phyloP scores from a whole-genome alignment of 2,888 invertebrate genomes.

The Drosophila mettleri region DNA sequence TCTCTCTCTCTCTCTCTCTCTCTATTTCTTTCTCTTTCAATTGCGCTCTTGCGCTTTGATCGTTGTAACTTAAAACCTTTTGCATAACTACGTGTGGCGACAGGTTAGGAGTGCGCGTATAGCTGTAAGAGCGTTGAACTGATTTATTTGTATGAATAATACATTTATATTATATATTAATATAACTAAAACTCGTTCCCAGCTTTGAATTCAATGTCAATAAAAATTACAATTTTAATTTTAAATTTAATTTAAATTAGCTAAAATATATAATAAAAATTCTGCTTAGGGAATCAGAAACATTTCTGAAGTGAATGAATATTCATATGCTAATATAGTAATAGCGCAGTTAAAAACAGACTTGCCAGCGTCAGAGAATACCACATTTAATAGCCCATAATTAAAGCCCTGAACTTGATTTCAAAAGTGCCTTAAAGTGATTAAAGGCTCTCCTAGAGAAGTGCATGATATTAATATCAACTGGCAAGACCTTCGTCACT shows the following conservation, averaged over 20 bases:
- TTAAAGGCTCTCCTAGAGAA: not conserved
- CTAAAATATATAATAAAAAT: not conserved
- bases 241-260: too few relatives aligned
- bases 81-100: not conserved
- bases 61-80: constrained; percentile 24
- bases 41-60: constrained; percentile 6
- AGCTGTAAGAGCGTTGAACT: constrained; percentile 23
- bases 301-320: not conserved
- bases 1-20: not conserved
- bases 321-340: not conserved
- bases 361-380: not conserved
- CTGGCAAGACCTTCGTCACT: not conserved
- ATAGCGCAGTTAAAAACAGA: not conserved
- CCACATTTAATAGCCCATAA: too few relatives aligned
- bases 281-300: not conserved
- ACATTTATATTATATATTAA: not conserved
- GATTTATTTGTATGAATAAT: not conserved
- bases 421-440: too few relatives aligned
- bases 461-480: not conserved
- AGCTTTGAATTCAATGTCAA: not conserved
- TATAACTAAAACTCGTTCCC: not conserved
- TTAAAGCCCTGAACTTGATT: not conserved
- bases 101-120: not conserved
- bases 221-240: too few relatives aligned
- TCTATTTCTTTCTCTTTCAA: not conserved